These are phyloP conservation scores for Deilephila porcellus DNA, from an alignment of 2,888 invertebrate species.

Conservation along the genomic window DNA sequence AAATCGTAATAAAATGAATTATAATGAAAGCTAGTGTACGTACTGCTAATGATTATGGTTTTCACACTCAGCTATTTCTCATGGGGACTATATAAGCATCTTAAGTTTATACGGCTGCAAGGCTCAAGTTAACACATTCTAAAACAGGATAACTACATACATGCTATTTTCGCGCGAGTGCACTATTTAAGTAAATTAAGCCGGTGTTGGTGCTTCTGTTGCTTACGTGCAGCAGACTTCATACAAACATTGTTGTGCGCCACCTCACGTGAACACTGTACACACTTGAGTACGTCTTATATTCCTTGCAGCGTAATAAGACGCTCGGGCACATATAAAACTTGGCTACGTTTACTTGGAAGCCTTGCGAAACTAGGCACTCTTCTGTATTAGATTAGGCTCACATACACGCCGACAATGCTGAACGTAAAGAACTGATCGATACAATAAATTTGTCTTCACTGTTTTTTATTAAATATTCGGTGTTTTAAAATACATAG, in stretches of 20 bases:
- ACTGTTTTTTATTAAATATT: too few relatives aligned
- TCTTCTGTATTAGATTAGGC: constrained; percentile 16
- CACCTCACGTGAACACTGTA: constrained; percentile 16
- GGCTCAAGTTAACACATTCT: neutral
- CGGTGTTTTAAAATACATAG: too few relatives aligned
- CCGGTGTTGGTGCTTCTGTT: neutral
- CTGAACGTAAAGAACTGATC: neutral
- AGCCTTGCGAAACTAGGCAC: constrained; percentile 13
- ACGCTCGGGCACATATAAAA: constrained; percentile 5
- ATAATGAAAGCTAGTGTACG: too few relatives aligned
- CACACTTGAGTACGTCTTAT: constrained; percentile 22
- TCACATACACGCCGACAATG: neutral
- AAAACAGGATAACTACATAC: neutral
- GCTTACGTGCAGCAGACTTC: constrained; percentile 15
- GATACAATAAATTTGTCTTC: too few relatives aligned
- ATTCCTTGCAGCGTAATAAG: constrained; percentile 23
- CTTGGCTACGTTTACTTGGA: constrained; percentile 15
- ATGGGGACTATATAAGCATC: neutral
- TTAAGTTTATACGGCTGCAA: neutral
- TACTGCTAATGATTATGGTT: neutral
- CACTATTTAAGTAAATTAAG: constrained; percentile 15
- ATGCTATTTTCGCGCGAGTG: neutral
- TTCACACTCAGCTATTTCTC: neutral
- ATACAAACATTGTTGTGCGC: constrained; percentile 19
- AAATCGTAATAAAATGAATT: too few relatives aligned